A percentile compares a stretch with the other conserved stretches of the same genome.
These are phyloP conservation scores for Callorhinus ursinus DNA, from an alignment of 2,113 vertebrate species.

Conservation along the genomic window DNA sequence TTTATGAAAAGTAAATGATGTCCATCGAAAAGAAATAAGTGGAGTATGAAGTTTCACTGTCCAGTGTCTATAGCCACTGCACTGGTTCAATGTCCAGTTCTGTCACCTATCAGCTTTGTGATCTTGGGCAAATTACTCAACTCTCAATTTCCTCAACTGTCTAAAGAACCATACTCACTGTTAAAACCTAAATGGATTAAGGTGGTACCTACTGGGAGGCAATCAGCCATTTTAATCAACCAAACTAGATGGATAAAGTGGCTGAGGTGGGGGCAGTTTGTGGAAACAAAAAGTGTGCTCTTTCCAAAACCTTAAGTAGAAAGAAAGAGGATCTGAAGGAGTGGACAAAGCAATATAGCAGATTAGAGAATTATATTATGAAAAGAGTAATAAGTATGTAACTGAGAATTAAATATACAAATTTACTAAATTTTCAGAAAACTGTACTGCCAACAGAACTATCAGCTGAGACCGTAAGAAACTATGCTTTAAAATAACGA, in stretches of 20 bases:
- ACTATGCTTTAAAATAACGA: neutral
- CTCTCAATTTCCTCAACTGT: neutral
- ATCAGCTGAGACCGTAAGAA: neutral
- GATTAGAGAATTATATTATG: neutral
- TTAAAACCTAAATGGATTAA: constrained; percentile 25
- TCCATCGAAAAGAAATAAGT: neutral
- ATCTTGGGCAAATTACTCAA: neutral
- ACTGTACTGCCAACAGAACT: neutral
- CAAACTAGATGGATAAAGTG: neutral
- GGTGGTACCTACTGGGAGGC: neutral
- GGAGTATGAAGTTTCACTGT: neutral
- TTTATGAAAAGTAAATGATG: constrained; percentile 26
- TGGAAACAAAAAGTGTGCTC: neutral
- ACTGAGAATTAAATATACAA: neutral
- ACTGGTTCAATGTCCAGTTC: neutral
- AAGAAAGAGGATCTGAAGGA: neutral
- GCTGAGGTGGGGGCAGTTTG: accelerated
- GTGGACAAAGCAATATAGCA: neutral
- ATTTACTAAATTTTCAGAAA: neutral
- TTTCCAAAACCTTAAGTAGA: neutral
- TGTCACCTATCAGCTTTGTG: neutral
- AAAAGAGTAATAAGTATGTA: neutral
- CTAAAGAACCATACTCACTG: neutral
- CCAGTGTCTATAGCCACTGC: neutral
- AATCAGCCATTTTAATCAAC: too few species aligned